Base-by-base conservation (phyloP, 2,888 invertebrate genomes). In the Hydrotaea cyrtoneurina region DNA sequence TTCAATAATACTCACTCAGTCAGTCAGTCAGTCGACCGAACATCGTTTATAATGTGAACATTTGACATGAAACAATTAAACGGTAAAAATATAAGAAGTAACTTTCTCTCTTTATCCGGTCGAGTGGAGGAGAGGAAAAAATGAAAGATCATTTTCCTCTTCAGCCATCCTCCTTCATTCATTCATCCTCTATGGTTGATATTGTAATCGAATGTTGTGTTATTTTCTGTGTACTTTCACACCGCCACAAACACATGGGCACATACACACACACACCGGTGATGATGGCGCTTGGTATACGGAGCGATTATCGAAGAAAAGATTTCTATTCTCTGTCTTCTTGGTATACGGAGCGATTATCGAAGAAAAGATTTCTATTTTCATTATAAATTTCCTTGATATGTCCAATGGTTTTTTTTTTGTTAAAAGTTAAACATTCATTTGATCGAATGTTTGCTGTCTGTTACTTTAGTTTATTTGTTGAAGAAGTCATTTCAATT, bases 31-130 rank as follows among this genome's bases (percentile, higher is more conserved):
- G 7, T 4, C 31, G 31, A 31, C 31, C 31, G 31, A 31, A 2
- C 31, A 31, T 31, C 39, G 39, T 39, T 5, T 13, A n/a, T 50
- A n/a, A 50, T 50, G 23, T 55, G 55, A 55, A 55, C 21, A 55
- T 31, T 31, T 55, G 55, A 21, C 55, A 55, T 55, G 55, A 55
- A 55, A 55, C 55, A 55, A 55, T 55, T 55, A 21, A 55, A 55
- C 21, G 55, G 55, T 21, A 11, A 21, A 21, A 5, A 21, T 55
- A 21, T 4, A 31, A 2, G 31, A 31, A n/a, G n/a, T 17, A 55
- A 55, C 55, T 19, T 55, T 55, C 55, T 55, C 55, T 55, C 21
- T 31, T 31, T 2, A 31, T 31, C 31, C 31, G 19, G 1, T 21
- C 21, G 55, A 55, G 8, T 10, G 55, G n/a, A n/a, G n/a, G n/a